Evolutionary conservation across 2,888 invertebrate genomes (phyloP).

Genomic region (Spatulosminthurus flaviceps): DNA sequence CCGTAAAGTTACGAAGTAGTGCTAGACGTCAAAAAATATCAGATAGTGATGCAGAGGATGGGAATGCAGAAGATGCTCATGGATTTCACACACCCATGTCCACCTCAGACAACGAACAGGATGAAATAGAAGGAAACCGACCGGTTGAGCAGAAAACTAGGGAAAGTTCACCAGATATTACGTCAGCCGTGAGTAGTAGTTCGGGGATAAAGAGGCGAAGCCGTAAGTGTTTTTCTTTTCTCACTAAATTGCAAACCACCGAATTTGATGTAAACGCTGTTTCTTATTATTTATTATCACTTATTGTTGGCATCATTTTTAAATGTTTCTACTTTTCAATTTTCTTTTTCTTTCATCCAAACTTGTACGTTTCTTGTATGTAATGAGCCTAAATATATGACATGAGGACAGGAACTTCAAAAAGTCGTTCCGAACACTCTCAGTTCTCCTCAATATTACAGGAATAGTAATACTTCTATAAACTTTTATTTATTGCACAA

Average conservation of each 20-base stretch:
- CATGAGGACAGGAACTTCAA: too few relatives aligned
- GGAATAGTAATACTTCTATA: too few relatives aligned
- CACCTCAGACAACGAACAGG: slow-evolving; percentile 14
- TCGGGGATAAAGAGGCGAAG: slow-evolving; percentile 23
- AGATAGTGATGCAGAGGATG: slow-evolving; percentile 37
- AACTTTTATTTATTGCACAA: too few relatives aligned
- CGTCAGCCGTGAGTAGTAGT: not conserved
- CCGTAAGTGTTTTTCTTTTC: slow-evolving; percentile 26
- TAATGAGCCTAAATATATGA: too few relatives aligned
- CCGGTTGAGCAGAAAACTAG: slow-evolving; percentile 1
- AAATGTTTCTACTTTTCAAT: not conserved
- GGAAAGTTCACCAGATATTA: slow-evolving; percentile 46
- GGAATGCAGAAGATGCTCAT: slow-evolving; percentile 4
- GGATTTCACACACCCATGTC: slow-evolving; percentile 36
- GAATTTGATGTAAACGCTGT: not conserved
- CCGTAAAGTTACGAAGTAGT: slow-evolving; percentile 34
- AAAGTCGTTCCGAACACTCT: too few relatives aligned
- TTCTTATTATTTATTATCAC: not conserved
- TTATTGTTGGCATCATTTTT: slow-evolving; percentile 13
- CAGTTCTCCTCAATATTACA: too few relatives aligned
- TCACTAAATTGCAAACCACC: not conserved
- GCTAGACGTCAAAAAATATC: slow-evolving; percentile 29
- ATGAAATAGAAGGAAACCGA: not conserved
- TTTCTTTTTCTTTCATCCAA: not conserved
- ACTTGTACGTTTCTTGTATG: not conserved